Percentiles rank a stretch among this genome's conserved stretches.
Evolutionary conservation across 2,797 vertebrate genomes (phyloP).

Genomic region (Cebuella pygmaea): DNA sequence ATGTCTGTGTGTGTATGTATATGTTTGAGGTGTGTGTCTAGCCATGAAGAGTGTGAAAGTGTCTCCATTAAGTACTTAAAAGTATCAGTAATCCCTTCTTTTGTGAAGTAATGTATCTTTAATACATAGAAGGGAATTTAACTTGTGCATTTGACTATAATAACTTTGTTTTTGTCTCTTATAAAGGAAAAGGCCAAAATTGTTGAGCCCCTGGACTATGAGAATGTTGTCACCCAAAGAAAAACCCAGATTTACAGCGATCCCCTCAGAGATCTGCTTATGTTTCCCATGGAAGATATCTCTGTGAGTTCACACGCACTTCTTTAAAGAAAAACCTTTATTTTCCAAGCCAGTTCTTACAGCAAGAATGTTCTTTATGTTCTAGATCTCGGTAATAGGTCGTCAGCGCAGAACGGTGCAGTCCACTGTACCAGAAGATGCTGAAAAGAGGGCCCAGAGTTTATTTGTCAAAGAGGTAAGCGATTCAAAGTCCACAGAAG

Average conservation of each 20-base stretch:
- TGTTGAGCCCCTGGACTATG: slow-evolving; percentile 97
- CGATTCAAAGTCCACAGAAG: not conserved
- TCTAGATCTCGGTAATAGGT: slow-evolving; percentile 91
- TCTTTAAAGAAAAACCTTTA: not conserved
- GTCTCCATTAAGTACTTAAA: not conserved
- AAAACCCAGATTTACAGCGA: slow-evolving; percentile 98
- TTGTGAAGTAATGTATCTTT: slow-evolving; percentile 39
- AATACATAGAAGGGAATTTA: not conserved
- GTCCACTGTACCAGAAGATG: slow-evolving; percentile 95
- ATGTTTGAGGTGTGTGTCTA: not conserved
- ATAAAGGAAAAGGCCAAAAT: slow-evolving; percentile 96
- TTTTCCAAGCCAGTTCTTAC: slow-evolving; percentile 31
- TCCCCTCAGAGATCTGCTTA: slow-evolving; percentile 95
- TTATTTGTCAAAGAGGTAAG: slow-evolving; percentile 97
- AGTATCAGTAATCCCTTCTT: not conserved
- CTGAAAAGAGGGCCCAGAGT: slow-evolving; percentile 93
- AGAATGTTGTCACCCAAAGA: slow-evolving; percentile 94
- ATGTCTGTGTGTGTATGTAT: not conserved
- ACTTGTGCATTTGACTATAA: not conserved
- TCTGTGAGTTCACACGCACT: slow-evolving; percentile 89
- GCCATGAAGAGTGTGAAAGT: not conserved
- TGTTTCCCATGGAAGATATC: slow-evolving; percentile 96
- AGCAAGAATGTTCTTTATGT: slow-evolving; percentile 7
- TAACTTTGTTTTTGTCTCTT: slow-evolving; percentile 54
- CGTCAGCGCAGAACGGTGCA: slow-evolving; percentile 92